Evolutionary conservation across 2,113 vertebrate genomes (phyloP).

Genomic region (Anthoscopus minutus): DNA sequence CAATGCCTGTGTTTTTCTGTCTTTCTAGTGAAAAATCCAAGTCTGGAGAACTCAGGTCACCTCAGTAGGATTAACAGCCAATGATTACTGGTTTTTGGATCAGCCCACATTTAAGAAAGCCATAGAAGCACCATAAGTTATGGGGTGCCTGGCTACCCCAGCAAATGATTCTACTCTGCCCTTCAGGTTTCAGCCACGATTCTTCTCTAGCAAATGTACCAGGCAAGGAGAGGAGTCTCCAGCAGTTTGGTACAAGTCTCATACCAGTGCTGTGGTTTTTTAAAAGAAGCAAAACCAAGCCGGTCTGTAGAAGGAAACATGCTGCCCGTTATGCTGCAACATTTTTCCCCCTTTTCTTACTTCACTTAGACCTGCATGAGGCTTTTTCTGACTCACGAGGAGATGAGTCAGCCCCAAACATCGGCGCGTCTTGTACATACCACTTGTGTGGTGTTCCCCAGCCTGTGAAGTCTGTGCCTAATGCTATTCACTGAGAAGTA

Average conservation of each 20-base stretch:
- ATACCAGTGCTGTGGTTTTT: not conserved
- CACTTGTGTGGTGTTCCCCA: not conserved
- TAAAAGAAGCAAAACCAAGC: not conserved
- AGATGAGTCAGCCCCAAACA: not conserved
- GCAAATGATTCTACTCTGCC: not conserved
- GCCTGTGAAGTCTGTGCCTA: not conserved
- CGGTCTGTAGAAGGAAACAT: rapidly evolving
- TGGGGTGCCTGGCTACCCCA: not conserved
- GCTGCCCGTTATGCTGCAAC: not conserved
- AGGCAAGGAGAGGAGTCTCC: not conserved
- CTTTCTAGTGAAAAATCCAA: not conserved
- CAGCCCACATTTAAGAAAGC: not conserved
- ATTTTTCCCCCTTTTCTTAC: not conserved
- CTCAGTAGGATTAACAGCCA: not conserved
- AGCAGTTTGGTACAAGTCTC: not conserved
- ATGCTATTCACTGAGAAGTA: not conserved
- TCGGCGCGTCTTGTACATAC: not conserved
- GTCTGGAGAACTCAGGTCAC: not conserved
- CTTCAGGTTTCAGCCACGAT: not conserved
- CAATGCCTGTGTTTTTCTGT: not conserved
- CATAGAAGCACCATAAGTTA: not conserved
- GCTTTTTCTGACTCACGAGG: not conserved
- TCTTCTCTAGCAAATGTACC: not conserved
- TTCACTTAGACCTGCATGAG: not conserved
- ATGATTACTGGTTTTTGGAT: not conserved